Evolutionary conservation across 1,140 invertebrate species (phyloP), one percentile per base, ranked within the genome.

Genomic region (Thaumatotibia leucotreta): DNA sequence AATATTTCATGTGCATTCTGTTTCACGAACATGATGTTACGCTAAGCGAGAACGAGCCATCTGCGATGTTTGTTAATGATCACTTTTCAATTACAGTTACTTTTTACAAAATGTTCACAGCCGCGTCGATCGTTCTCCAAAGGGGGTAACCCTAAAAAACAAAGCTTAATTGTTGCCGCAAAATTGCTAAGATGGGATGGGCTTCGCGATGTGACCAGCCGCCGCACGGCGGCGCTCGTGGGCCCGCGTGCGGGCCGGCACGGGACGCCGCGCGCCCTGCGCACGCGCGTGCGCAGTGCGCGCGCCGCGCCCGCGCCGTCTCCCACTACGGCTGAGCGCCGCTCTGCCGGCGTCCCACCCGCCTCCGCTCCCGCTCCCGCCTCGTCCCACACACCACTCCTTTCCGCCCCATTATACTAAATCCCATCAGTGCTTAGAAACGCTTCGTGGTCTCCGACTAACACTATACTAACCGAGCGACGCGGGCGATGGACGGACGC

Each of bases 121-220:
- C 86, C 76, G 80, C 84, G 84, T 82, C 85, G 85, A 83, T 77
- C 72, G 77, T 83, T 83, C 83, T 86, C 80, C 61, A 70, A 81
- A 72, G 74, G 79, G 77, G 76, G 75, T 75, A 75, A 69, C 67
- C 77, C 71, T 75, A 73, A 76, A 29, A 84, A 87, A 91, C 88
- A 88, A 88, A 91, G 88, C 92, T 92, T 92, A 92, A 86, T 92
- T 91, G 92, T 92, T 92, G 90, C 91, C 89, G 88, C 85, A 89
- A 88, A 76, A 64, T 87, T 88, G 84, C 79, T 83, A 89, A 87
- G 65, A 86, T 84, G 93, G 93, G 93, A 93, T 93, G 93, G 93
- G 92, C 92, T 93, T 92, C 92, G 92, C 92, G 91, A 93, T 93
- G 93, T 93, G 92, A 93, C 92, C 92, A 93, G 90, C 89, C 92